Percentiles rank a stretch among this genome's conserved stretches.
Conservation (phyloP, 2,113 vertebrate species). For the Muscicapa adusta region DNA sequence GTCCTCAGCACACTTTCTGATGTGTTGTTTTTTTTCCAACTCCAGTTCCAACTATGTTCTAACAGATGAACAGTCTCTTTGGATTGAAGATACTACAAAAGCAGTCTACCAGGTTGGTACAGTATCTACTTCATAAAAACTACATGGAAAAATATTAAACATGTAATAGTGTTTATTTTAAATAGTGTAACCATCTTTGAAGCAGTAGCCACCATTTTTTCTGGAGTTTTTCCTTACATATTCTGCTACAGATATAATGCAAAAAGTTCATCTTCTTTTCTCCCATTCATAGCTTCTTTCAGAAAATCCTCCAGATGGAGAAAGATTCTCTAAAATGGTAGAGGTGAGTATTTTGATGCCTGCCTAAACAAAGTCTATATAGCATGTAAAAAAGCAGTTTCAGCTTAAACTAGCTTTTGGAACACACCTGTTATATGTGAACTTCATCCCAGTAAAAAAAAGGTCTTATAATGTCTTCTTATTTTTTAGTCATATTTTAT, state of each 20-base stretch:
- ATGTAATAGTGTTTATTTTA: not conserved
- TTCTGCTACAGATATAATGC: not conserved
- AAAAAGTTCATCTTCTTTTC: not conserved
- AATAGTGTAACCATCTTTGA: not conserved
- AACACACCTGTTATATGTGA: not conserved
- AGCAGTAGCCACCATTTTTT: not conserved
- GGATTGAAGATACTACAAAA: constrained; percentile 97
- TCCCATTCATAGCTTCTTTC: constrained; percentile 82
- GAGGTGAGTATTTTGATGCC: constrained; percentile 78
- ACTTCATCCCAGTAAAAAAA: not conserved
- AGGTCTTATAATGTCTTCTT: not conserved
- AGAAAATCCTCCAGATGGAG: constrained; percentile 94
- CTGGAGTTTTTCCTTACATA: not conserved
- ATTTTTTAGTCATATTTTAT: not conserved
- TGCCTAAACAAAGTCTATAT: not conserved
- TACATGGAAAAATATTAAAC: not conserved
- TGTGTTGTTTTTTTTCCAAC: not conserved
- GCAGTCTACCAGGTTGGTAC: constrained; percentile 91
- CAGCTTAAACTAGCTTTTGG: not conserved
- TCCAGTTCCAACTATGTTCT: constrained; percentile 89
- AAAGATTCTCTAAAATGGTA: constrained; percentile 92
- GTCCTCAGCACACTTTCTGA: not conserved
- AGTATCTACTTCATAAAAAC: not conserved
- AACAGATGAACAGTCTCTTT: constrained; percentile 91
- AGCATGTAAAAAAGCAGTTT: not conserved